Conservation (phyloP, 2,113 vertebrate genomes). For the Monarcha castaneiventris region DNA sequence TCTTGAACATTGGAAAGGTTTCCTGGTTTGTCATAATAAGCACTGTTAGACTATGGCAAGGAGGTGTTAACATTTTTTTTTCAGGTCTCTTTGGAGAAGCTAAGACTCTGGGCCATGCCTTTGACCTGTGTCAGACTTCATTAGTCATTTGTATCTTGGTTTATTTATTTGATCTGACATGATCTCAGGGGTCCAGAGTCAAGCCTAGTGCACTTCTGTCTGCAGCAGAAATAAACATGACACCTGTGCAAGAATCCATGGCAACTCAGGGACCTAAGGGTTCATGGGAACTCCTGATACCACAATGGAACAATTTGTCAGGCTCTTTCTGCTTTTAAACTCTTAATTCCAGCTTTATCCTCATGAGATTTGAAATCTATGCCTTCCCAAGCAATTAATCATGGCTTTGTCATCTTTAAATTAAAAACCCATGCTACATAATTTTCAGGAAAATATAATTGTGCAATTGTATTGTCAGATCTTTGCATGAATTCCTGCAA, state of each 20-base stretch:
- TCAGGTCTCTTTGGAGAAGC: not conserved
- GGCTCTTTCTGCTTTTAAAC: not conserved
- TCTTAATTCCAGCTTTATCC: not conserved
- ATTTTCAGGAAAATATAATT: slow-evolving; percentile 10
- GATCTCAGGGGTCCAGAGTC: not conserved
- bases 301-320: not conserved
- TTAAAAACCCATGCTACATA: not conserved
- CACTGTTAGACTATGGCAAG: not conserved
- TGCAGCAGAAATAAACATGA: slow-evolving; percentile 26
- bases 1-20: not conserved
- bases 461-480: not conserved
- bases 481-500: not conserved
- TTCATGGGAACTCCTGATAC: not conserved
- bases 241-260: slow-evolving; percentile 16
- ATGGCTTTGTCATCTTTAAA: not conserved
- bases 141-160: not conserved
- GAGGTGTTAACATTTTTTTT: not conserved
- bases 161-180: slow-evolving; percentile 23
- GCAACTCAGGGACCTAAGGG: not conserved
- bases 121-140: slow-evolving; percentile 3
- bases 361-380: not conserved
- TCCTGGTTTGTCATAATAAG: not conserved
- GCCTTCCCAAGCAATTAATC: not conserved
- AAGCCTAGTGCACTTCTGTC: not conserved
- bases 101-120: not conserved